Percentiles rank a stretch among this genome's conserved stretches.
Evolutionary conservation across 1,140 invertebrate species (phyloP).

Genomic region (Luehdorfia chinensis): DNA sequence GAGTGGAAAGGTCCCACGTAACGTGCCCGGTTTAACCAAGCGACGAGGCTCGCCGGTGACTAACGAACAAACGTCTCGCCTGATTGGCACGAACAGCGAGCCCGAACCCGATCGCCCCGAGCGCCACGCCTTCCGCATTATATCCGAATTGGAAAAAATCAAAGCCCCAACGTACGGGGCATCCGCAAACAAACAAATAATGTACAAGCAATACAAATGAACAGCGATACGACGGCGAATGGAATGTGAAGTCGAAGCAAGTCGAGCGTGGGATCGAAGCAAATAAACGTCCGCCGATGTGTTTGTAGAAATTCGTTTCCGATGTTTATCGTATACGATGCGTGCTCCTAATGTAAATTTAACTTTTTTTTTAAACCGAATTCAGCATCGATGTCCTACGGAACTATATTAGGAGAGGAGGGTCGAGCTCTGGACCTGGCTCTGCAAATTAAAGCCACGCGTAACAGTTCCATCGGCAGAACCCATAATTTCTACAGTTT

Average conservation of each 20-base stretch:
- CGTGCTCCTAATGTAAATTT: slow-evolving; percentile 47
- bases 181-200: slow-evolving; percentile 74
- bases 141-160: slow-evolving; percentile 73
- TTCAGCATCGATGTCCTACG: slow-evolving; percentile 5
- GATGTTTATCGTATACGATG: slow-evolving; percentile 65
- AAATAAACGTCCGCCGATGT: slow-evolving; percentile 70
- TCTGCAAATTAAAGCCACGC: too few relatives aligned
- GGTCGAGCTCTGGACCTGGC: too few relatives aligned
- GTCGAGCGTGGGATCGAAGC: slow-evolving; percentile 59
- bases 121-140: slow-evolving; percentile 61
- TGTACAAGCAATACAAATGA: slow-evolving; percentile 73
- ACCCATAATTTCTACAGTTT: too few relatives aligned
- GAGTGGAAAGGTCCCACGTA: slow-evolving; percentile 66
- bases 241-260: slow-evolving; percentile 57
- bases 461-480: too few relatives aligned
- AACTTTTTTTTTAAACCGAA: slow-evolving; percentile 25
- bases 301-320: slow-evolving; percentile 65
- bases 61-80: slow-evolving; percentile 63
- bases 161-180: slow-evolving; percentile 62
- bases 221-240: slow-evolving; percentile 59
- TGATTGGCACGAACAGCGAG: slow-evolving; percentile 49
- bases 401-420: too few relatives aligned
- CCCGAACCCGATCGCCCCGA: slow-evolving; percentile 43
- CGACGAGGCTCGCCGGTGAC: slow-evolving; percentile 47
- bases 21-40: slow-evolving; percentile 65